Conservation (phyloP, 2,113 vertebrate genomes). For the Lutjanus erythropterus region DNA sequence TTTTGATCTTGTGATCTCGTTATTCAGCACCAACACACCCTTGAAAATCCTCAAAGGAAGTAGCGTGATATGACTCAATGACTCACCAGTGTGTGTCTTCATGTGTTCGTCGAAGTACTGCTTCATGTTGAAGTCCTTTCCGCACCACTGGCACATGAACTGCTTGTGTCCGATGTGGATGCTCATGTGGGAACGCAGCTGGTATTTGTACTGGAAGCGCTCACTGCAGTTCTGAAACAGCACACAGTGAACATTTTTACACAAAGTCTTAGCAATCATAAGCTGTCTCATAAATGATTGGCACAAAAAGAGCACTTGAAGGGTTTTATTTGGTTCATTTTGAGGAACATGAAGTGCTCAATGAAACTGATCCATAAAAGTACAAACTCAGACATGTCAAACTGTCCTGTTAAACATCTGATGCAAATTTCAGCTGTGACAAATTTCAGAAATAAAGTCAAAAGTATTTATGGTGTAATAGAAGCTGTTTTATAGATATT, state of each 20-base stretch:
- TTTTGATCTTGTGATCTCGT: no score
- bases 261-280: background rate
- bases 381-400: background rate
- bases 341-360: no score
- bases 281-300: background rate
- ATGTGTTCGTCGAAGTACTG: conserved; percentile 99
- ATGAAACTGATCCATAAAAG: background rate
- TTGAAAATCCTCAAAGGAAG: background rate
- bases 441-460: background rate
- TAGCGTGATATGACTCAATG: no score
- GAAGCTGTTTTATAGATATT: background rate
- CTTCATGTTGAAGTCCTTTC: conserved; percentile 99
- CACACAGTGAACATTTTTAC: conserved; percentile 22
- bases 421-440: conserved; percentile 5
- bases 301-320: background rate
- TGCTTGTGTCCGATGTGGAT: conserved; percentile 98
- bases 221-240: conserved; percentile 92
- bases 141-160: conserved; percentile 99
- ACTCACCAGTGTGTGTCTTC: conserved; percentile 99
- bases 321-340: background rate
- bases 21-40: background rate
- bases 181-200: conserved; percentile 98
- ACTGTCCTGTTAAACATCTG: background rate
- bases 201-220: conserved; percentile 98
- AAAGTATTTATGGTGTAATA: conserved; percentile 14